Evolutionary conservation across 2,113 vertebrate species (phyloP).

Genomic region (Cromileptes altivelis): DNA sequence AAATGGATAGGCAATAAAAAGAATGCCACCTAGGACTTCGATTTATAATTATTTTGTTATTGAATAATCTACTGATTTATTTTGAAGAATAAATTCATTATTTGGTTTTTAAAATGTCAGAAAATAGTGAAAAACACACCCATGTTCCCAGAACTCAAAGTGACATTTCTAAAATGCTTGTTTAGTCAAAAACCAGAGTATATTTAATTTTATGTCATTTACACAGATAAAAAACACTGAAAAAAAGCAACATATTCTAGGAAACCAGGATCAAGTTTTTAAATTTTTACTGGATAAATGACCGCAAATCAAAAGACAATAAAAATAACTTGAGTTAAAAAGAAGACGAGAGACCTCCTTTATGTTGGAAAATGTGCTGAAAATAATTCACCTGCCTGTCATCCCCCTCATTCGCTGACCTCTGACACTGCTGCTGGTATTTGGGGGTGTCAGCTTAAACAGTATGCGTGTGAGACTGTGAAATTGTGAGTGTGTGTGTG

Average conservation of each 20-base stretch:
- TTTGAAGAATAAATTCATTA: not conserved
- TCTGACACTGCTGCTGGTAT: slow-evolving; percentile 48
- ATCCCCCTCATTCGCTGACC: slow-evolving; percentile 39
- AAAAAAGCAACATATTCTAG: not conserved
- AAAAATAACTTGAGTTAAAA: no score
- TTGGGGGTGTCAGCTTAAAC: slow-evolving; percentile 54
- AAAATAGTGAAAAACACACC: not conserved
- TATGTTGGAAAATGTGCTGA: slow-evolving; percentile 27
- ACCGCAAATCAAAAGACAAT: not conserved
- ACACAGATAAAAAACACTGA: no score
- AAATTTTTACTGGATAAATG: not conserved
- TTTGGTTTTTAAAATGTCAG: slow-evolving; percentile 6
- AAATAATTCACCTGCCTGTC: slow-evolving; percentile 22
- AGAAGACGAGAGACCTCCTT: not conserved
- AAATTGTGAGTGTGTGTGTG: not conserved
- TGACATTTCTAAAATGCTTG: not conserved
- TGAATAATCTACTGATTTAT: not conserved
- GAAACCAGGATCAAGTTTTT: not conserved
- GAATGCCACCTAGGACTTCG: slow-evolving; percentile 8
- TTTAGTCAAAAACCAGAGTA: not conserved
- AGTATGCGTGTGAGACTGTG: slow-evolving; percentile 4
- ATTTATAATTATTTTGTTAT: not conserved
- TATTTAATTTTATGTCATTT: not conserved
- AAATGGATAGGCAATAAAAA: slow-evolving; percentile 8
- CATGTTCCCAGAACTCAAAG: not conserved